Evolutionary conservation across 2,888 invertebrate species (phyloP).

Genomic region (Stenichneumon culpator): DNA sequence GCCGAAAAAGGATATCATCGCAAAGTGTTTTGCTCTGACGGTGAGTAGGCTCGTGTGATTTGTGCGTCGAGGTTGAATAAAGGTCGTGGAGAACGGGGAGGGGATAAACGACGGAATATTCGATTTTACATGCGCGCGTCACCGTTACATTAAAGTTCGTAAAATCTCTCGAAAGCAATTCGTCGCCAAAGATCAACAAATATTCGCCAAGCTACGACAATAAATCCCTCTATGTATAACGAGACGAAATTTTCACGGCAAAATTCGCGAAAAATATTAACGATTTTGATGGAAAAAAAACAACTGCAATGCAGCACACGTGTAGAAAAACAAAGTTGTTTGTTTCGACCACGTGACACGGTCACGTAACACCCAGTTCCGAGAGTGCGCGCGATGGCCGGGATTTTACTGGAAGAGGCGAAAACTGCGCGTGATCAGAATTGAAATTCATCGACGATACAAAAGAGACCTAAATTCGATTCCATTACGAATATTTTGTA

Average conservation of each 20-base stretch:
- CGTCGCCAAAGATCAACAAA: not conserved
- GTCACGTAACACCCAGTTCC: constrained; percentile 2
- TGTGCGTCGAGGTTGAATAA: constrained; percentile 8
- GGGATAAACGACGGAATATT: constrained; percentile 16
- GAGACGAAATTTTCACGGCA: not conserved
- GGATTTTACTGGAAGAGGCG: not conserved
- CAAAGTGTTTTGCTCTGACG: not conserved
- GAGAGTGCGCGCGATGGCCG: not conserved
- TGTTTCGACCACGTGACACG: constrained; percentile 26
- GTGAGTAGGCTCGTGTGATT: constrained; percentile 44
- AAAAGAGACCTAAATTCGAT: not conserved
- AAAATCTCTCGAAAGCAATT: not conserved
- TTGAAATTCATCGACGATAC: not conserved
- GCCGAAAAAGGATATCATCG: not conserved
- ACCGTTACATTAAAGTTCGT: constrained; percentile 15
- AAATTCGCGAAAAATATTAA: not conserved
- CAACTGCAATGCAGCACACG: not conserved
- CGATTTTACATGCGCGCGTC: not conserved
- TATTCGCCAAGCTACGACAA: too few species aligned
- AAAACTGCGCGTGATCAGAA: not conserved
- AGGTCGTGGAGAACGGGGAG: not conserved
- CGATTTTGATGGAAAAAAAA: not conserved
- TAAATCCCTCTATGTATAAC: not conserved
- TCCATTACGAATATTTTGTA: too few species aligned
- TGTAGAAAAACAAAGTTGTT: not conserved